A percentile compares a stretch with the other conserved stretches of the same genome.
These are phyloP conservation scores for Euphysa ruthae DNA, from an alignment of 30 jellyfish, hydroid and myxozoan genomes.

Conservation along the genomic window DNA sequence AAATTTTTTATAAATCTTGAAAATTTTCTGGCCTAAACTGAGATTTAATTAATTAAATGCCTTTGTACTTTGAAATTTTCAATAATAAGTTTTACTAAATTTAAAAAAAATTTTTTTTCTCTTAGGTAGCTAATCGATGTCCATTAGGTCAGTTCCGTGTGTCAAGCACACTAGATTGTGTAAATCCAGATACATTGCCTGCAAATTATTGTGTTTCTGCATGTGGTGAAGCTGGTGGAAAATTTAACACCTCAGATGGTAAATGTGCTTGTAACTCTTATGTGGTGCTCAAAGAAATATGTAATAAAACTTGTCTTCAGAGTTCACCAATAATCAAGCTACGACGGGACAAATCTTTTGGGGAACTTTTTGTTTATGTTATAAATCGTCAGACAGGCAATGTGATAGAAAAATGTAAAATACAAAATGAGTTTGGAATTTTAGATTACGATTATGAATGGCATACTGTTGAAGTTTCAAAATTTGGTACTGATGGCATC, in stretches of 20 bases:
- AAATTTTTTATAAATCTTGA: too few relatives aligned
- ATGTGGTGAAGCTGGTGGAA: conserved; percentile 80
- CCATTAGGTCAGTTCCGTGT: conserved; percentile 47
- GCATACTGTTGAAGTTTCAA: conserved; percentile 19
- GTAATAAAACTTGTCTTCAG: conserved; percentile 59
- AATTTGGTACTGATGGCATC: conserved; percentile 47
- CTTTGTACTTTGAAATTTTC: too few relatives aligned
- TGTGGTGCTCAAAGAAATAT: conserved; percentile 33
- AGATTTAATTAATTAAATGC: too few relatives aligned
- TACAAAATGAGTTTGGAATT: conserved; percentile 52
- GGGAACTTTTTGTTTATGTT: conserved; percentile 28
- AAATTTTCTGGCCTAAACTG: too few relatives aligned
- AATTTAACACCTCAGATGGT: conserved; percentile 44
- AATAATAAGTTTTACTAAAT: neutral
- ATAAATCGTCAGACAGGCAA: neutral
- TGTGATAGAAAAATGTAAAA: neutral
- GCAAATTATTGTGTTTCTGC: conserved; percentile 22
- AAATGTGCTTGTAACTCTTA: conserved; percentile 63
- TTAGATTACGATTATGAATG: conserved; percentile 60
- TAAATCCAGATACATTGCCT: conserved; percentile 27
- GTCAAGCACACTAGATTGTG: conserved; percentile 67
- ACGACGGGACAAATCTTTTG: conserved; percentile 41
- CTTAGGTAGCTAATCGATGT: conserved; percentile 82
- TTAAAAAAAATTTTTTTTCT: neutral
- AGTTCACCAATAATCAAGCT: conserved; percentile 25